phyloP scores from a whole-genome alignment of 1,140 invertebrate species.

The Drosophila erecta region DNA sequence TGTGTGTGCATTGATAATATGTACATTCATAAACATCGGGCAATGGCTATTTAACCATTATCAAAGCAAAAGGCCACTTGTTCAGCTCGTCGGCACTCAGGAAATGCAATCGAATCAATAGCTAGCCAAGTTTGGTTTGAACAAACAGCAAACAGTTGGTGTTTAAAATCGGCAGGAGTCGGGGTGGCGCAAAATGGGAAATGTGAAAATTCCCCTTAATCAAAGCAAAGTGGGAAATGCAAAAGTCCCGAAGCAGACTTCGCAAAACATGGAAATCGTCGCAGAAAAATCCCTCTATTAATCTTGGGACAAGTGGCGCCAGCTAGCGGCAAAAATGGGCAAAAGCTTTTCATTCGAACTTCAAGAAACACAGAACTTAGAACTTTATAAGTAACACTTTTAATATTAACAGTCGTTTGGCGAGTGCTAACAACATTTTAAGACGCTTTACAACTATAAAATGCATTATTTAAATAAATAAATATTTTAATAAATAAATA shows the following conservation, averaged over 20 bases:
- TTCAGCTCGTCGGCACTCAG: conserved; percentile 18
- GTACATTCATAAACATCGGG: conserved; percentile 27
- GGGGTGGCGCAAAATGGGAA: neutral
- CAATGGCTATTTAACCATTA: conserved; percentile 7
- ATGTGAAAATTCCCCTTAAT: neutral
- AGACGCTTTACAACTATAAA: too few relatives aligned
- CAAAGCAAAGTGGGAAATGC: neutral
- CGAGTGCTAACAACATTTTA: too few relatives aligned
- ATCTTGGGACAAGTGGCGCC: conserved; percentile 15
- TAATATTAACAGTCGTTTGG: neutral
- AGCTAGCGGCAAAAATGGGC: neutral
- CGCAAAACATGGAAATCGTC: neutral
- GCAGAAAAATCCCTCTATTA: neutral
- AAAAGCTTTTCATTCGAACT: conserved; percentile 3
- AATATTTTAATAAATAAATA: too few relatives aligned
- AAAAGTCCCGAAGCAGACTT: neutral
- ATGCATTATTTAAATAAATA: too few relatives aligned
- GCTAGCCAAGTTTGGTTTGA: conserved; percentile 12
- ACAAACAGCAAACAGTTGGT: conserved; percentile 12
- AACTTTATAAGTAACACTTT: neutral
- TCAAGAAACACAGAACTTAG: neutral
- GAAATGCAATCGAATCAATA: conserved; percentile 41
- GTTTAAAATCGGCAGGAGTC: neutral
- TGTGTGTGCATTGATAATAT: conserved; percentile 11
- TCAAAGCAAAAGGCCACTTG: conserved; percentile 11